phyloP scores from a whole-genome alignment of 2,797 vertebrate genomes.

The Macroramphosus scolopax region DNA sequence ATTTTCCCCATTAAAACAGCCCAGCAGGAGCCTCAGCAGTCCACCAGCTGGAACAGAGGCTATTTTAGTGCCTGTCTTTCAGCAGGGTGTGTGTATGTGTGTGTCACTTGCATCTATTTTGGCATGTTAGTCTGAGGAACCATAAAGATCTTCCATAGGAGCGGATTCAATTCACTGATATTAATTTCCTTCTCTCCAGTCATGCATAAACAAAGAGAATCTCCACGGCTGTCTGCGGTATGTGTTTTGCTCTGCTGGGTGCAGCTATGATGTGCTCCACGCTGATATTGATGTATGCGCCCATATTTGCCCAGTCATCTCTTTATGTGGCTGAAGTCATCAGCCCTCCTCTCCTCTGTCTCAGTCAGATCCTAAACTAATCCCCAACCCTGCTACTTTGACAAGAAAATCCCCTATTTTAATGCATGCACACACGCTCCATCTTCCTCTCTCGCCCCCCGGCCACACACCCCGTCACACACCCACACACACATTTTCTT shows the following conservation, averaged over 20 bases:
- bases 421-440: conserved; percentile 72
- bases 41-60: conserved; percentile 91
- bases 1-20: conserved; percentile 98
- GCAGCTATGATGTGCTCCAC: conserved; percentile 47
- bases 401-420: conserved; percentile 82
- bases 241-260: conserved; percentile 50
- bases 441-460: conserved; percentile 43
- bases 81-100: conserved; percentile 52
- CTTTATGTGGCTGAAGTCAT: conserved; percentile 74
- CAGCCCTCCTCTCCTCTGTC: conserved; percentile 71
- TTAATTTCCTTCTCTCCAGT: conserved; percentile 71
- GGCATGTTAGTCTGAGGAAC: conserved; percentile 55
- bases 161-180: conserved; percentile 75
- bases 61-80: conserved; percentile 90
- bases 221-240: conserved; percentile 49
- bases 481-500: conserved; percentile 3
- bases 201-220: conserved; percentile 74
- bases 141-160: conserved; percentile 73
- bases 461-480: conserved; percentile 14
- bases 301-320: conserved; percentile 76
- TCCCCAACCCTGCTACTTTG: conserved; percentile 77
- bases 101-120: conserved; percentile 57
- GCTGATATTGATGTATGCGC: conserved; percentile 72
- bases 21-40: conserved; percentile 91
- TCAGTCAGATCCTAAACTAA: conserved; percentile 80